phyloP scores from a whole-genome alignment of 2,888 invertebrate species.

The Caenorhabditis afra region DNA sequence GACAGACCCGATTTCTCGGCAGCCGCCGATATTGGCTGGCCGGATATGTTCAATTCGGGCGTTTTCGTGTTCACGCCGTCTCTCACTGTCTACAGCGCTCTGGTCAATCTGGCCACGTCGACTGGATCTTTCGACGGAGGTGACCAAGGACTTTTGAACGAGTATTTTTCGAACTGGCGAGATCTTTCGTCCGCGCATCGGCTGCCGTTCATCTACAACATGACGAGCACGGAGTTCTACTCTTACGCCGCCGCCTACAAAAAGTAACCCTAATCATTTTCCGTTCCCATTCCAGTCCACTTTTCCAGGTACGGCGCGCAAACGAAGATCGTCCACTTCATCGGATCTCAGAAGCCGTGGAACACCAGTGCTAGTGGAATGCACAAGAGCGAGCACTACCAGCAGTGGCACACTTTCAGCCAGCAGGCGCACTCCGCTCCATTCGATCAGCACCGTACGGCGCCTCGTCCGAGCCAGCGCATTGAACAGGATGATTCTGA shows the following conservation, averaged over 20 bases:
- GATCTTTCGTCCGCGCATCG: conserved; percentile 91
- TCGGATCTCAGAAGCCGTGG: conserved; percentile 97
- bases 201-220: conserved; percentile 97
- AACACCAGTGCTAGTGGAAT: conserved; percentile 57
- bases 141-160: conserved; percentile 89
- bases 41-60: conserved; percentile 88
- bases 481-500: conserved; percentile 66
- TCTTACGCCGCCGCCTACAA: conserved; percentile 97
- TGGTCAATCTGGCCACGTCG: conserved; percentile 89
- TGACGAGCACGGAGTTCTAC: conserved; percentile 95
- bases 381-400: conserved; percentile 66
- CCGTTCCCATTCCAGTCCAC: neutral
- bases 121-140: conserved; percentile 96
- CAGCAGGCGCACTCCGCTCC: conserved; percentile 1
- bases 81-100: conserved; percentile 88
- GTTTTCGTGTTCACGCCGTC: conserved; percentile 96
- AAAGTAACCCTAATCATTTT: conserved; percentile 85
- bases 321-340: conserved; percentile 97
- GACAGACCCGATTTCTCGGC: conserved; percentile 86
- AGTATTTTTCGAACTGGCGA: conserved; percentile 95
- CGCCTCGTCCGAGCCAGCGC: neutral
- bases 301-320: conserved; percentile 89
- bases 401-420: conserved; percentile 85
- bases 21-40: conserved; percentile 80
- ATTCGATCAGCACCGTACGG: no score